phyloP scores from a whole-genome alignment of 2,113 vertebrate genomes.

The Scomber scombrus region DNA sequence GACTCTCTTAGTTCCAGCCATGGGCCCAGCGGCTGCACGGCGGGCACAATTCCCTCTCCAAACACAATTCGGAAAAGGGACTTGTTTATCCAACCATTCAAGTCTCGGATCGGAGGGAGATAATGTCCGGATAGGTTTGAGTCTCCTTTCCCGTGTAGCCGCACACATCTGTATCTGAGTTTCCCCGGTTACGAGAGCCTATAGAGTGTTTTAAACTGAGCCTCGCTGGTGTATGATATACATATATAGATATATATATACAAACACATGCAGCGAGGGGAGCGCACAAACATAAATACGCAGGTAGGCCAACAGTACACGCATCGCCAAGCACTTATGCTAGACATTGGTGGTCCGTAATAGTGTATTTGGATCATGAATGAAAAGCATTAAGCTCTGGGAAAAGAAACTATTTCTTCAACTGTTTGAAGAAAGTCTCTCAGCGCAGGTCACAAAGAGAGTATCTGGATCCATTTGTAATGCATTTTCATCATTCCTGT shows the following conservation, averaged over 20 bases:
- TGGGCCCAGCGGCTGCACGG: conserved; percentile 66
- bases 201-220: conserved; percentile 47
- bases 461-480: conserved; percentile 25
- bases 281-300: conserved; percentile 57
- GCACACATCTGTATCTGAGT: conserved; percentile 77
- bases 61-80: conserved; percentile 80
- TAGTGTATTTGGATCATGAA: background rate
- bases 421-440: background rate
- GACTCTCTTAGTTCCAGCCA: conserved; percentile 72
- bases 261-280: conserved; percentile 60
- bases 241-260: conserved; percentile 11
- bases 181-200: conserved; percentile 22
- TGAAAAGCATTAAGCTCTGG: conserved; percentile 11
- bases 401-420: background rate
- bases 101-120: conserved; percentile 75
- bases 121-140: conserved; percentile 76
- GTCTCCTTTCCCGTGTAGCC: conserved; percentile 51
- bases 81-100: conserved; percentile 79
- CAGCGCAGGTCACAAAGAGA: conserved; percentile 16
- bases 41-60: conserved; percentile 77
- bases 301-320: conserved; percentile 39
- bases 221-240: conserved; percentile 39
- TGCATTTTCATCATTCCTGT: conserved; percentile 33
- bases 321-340: conserved; percentile 43
- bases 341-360: conserved; percentile 50